phyloP scores from a whole-genome alignment of 2,797 vertebrate genomes.

The Tarsius wallacei region DNA sequence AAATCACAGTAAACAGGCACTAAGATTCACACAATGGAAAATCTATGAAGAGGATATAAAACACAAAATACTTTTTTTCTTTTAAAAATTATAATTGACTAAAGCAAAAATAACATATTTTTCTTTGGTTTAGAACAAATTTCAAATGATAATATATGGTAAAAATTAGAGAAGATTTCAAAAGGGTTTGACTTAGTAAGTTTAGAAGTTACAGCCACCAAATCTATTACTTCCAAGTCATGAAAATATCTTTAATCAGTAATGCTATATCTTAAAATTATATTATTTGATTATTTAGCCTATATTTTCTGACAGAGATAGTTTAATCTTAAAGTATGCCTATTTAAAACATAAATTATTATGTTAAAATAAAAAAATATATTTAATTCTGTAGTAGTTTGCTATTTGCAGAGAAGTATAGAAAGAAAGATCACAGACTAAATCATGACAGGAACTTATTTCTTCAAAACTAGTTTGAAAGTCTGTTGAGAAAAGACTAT shows the following conservation, averaged over 20 bases:
- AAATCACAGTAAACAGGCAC: neutral
- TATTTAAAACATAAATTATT: neutral
- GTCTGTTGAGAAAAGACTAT: neutral
- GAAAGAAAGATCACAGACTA: neutral
- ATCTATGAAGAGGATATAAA: neutral
- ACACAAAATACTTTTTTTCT: neutral
- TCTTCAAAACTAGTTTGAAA: neutral
- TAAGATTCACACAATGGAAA: neutral
- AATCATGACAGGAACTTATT: fast-evolving
- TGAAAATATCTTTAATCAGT: neutral
- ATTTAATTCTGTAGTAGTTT: neutral
- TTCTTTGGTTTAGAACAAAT: neutral
- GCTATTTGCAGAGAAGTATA: neutral
- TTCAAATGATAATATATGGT: neutral
- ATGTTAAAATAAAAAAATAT: neutral
- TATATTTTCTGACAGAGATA: neutral
- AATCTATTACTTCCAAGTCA: neutral
- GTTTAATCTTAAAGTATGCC: neutral
- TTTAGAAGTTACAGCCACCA: neutral
- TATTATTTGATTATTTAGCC: neutral
- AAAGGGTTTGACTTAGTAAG: neutral
- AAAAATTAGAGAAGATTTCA: neutral
- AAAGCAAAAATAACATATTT: neutral
- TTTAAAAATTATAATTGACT: neutral
- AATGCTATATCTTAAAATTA: neutral